A percentile compares a stretch with the other conserved stretches of the same genome.
These are phyloP conservation scores for Morelia viridis DNA, from an alignment of 2,797 vertebrate genomes.

Conservation along the genomic window DNA sequence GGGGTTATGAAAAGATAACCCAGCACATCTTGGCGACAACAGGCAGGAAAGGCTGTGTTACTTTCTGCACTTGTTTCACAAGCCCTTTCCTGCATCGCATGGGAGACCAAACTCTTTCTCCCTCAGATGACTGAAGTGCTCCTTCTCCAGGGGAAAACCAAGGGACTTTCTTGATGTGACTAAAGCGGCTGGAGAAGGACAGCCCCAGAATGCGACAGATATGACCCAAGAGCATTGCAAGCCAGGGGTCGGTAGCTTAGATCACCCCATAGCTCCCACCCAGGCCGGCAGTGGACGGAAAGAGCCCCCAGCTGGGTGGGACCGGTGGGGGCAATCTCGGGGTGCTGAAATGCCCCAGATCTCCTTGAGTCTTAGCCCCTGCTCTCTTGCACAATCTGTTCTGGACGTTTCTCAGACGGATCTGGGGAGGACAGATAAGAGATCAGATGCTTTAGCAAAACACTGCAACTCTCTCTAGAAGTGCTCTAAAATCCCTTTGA, in stretches of 20 bases:
- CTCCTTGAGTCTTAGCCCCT: neutral
- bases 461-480: neutral
- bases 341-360: neutral
- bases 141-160: neutral
- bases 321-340: rapidly evolving
- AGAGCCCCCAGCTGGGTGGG: neutral
- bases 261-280: neutral
- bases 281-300: neutral
- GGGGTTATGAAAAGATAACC: neutral
- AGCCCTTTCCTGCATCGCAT: neutral
- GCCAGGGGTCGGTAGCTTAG: neutral
- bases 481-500: neutral
- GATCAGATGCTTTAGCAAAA: neutral
- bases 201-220: neutral
- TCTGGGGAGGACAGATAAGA: neutral
- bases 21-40: neutral
- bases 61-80: neutral
- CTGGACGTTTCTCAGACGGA: neutral
- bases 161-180: neutral
- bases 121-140: too few species aligned
- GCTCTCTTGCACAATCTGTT: neutral
- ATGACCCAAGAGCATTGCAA: neutral
- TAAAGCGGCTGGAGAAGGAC: neutral
- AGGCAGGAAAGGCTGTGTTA: neutral
- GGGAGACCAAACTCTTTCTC: neutral